Evolutionary conservation across 2,113 vertebrate species (phyloP).

Genomic region (Cynocephalus volans): DNA sequence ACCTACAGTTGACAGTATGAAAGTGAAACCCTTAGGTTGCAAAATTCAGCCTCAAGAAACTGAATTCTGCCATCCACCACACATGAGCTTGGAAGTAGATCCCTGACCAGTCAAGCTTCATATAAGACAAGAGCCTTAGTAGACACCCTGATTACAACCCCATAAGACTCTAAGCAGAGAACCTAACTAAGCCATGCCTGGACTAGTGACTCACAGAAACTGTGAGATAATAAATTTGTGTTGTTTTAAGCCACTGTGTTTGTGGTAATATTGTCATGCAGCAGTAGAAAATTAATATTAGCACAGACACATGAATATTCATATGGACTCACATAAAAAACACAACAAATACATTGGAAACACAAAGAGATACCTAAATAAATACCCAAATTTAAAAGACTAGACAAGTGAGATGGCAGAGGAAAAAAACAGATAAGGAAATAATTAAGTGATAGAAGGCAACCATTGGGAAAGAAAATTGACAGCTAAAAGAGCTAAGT

Average conservation of each 20-base stretch:
- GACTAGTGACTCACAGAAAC: background rate
- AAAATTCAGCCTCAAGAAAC: background rate
- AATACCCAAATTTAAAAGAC: background rate
- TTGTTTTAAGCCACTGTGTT: slow-evolving; percentile 36
- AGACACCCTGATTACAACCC: background rate
- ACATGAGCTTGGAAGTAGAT: background rate
- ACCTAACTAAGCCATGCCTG: background rate
- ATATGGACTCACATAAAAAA: background rate
- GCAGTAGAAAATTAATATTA: background rate
- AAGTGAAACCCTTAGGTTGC: background rate
- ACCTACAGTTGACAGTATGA: background rate
- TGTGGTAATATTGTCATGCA: background rate
- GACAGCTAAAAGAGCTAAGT: background rate
- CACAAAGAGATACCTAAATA: background rate
- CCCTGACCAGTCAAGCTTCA: slow-evolving; percentile 35
- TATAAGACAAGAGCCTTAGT: background rate
- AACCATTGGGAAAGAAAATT: background rate
- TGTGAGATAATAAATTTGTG: background rate
- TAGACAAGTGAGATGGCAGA: background rate
- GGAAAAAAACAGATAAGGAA: background rate
- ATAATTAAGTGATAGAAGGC: background rate
- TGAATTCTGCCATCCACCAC: background rate
- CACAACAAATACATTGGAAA: background rate
- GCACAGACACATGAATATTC: background rate
- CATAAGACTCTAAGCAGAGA: background rate